phyloP scores from a whole-genome alignment of 2,113 vertebrate species.

The Galemys pyrenaicus region DNA sequence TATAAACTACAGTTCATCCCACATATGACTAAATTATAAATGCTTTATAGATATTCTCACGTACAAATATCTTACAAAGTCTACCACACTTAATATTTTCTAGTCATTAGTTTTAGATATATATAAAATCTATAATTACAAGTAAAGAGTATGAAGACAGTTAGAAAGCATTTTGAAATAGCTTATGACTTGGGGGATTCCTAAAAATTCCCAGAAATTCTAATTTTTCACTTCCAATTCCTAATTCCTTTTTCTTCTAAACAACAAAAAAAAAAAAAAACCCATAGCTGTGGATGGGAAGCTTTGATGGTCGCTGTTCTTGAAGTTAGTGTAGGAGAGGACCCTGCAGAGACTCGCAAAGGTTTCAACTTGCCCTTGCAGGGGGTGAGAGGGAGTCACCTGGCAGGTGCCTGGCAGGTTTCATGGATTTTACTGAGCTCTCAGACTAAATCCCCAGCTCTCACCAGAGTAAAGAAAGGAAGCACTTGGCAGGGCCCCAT shows the following conservation, averaged over 20 bases:
- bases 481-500: not conserved
- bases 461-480: not conserved
- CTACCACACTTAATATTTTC: not conserved
- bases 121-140: not conserved
- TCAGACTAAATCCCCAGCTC: not conserved
- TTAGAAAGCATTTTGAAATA: not conserved
- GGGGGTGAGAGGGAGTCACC: not conserved
- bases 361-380: not conserved
- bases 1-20: not conserved
- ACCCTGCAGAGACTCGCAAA: not conserved
- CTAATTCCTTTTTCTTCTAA: not conserved
- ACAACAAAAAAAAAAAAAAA: not conserved
- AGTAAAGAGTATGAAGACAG: not conserved
- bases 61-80: not conserved
- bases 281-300: no score
- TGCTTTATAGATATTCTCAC: not conserved
- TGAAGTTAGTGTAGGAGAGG: not conserved
- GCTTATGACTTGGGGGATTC: conserved; percentile 8
- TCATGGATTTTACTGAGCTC: not conserved
- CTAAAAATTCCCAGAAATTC: not conserved
- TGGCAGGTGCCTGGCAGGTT: not conserved
- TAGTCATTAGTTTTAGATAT: not conserved
- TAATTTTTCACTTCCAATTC: not conserved
- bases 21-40: not conserved
- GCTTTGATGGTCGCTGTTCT: not conserved